Percentiles rank a stretch among this genome's conserved stretches.
Conservation (phyloP, 1,140 invertebrate genomes). For the Oscheius sp. region DNA sequence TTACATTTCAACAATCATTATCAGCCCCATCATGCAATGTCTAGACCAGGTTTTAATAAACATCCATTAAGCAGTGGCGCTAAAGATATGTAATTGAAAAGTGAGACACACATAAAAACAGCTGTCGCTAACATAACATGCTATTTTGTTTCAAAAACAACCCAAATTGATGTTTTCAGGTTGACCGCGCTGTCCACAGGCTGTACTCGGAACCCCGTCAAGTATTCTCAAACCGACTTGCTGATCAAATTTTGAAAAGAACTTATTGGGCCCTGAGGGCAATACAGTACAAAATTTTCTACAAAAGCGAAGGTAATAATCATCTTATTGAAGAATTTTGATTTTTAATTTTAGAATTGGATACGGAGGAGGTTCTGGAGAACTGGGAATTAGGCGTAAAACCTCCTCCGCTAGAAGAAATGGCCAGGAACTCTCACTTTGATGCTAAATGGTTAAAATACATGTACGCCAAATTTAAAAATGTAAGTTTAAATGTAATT, state of each 20-base stretch:
- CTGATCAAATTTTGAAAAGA: constrained; percentile 29
- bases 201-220: constrained; percentile 33
- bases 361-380: constrained; percentile 46
- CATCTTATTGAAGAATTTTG: constrained; percentile 2
- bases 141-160: constrained; percentile 10
- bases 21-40: too few relatives aligned
- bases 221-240: constrained; percentile 5
- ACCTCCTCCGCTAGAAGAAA: constrained; percentile 44
- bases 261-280: constrained; percentile 35
- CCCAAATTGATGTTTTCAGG: constrained; percentile 33
- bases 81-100: too few relatives aligned
- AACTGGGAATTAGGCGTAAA: constrained; percentile 51
- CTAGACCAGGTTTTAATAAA: too few relatives aligned
- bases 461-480: constrained; percentile 55
- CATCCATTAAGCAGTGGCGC: too few relatives aligned
- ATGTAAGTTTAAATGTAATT: constrained; percentile 39
- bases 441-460: constrained; percentile 51
- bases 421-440: constrained; percentile 43
- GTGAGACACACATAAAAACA: too few relatives aligned
- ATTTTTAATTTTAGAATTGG: constrained; percentile 46
- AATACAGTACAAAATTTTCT: constrained; percentile 40
- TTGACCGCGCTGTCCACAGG: constrained; percentile 36
- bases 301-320: constrained; percentile 39
- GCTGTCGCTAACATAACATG: too few relatives aligned
- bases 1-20: too few relatives aligned